Evolutionary conservation across 2,113 vertebrate species (phyloP).

Genomic region (Vireo altiloquus): DNA sequence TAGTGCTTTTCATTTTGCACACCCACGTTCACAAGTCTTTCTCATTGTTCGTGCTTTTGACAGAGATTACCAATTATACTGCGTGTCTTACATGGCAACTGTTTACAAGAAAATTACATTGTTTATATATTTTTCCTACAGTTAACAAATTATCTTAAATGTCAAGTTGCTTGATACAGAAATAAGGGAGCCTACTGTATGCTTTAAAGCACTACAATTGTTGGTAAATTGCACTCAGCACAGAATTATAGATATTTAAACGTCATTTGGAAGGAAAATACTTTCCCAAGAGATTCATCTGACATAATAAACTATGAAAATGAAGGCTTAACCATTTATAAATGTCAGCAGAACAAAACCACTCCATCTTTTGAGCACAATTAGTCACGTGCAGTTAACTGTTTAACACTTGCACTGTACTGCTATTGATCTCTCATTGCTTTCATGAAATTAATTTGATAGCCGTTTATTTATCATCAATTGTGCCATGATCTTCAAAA

Average conservation of each 20-base stretch:
- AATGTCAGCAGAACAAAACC: slow-evolving; percentile 30
- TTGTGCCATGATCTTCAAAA: background rate
- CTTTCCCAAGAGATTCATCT: slow-evolving; percentile 8
- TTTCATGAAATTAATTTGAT: background rate
- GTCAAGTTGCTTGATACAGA: slow-evolving; percentile 21
- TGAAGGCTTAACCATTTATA: slow-evolving; percentile 8
- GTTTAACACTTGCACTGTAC: background rate
- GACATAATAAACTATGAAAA: slow-evolving; percentile 22
- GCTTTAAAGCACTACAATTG: slow-evolving; percentile 39
- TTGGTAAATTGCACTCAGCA: slow-evolving; percentile 38
- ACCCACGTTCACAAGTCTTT: background rate
- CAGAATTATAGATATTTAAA: slow-evolving; percentile 43
- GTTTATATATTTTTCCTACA: slow-evolving; percentile 38
- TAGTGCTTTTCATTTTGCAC: background rate
- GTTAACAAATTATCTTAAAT: slow-evolving; percentile 53
- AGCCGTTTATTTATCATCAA: background rate
- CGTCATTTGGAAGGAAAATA: background rate
- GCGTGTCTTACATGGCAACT: background rate
- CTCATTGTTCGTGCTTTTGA: rapidly evolving
- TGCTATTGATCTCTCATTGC: background rate
- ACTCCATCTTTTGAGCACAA: background rate
- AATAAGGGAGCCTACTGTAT: slow-evolving; percentile 1
- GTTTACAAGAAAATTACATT: slow-evolving; percentile 35
- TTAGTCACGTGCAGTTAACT: background rate
- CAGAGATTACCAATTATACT: slow-evolving; percentile 14